A percentile compares a stretch with the other conserved stretches of the same genome.
These are phyloP conservation scores for Muricea muricata DNA, from an alignment of 92 coral and sea anemone species.

Conservation along the genomic window DNA sequence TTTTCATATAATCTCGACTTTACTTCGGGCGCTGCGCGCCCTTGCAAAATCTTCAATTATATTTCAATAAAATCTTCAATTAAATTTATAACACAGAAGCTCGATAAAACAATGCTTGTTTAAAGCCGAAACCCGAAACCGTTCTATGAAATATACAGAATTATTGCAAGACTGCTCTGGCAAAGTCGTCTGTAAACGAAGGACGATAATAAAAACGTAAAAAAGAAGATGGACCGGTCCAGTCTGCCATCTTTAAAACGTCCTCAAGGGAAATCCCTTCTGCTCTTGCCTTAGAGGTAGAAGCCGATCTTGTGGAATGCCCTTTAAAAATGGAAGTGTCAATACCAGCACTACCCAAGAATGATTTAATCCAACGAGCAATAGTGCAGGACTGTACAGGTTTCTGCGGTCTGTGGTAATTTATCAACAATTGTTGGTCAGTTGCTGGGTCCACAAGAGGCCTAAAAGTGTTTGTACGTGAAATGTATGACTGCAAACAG, in stretches of 20 bases:
- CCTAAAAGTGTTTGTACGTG: not conserved
- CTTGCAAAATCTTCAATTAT: not conserved
- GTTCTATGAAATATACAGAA: too few relatives aligned
- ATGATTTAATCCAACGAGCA: not conserved
- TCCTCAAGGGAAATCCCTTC: not conserved
- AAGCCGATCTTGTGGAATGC: not conserved
- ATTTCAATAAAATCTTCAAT: too few relatives aligned
- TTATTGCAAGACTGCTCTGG: not conserved
- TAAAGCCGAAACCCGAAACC: too few relatives aligned
- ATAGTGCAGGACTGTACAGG: not conserved
- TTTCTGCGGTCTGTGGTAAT: not conserved
- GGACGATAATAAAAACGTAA: conserved; percentile 2
- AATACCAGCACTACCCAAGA: not conserved
- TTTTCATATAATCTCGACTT: not conserved
- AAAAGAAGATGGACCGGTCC: not conserved
- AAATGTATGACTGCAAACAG: not conserved
- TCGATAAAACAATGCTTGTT: too few relatives aligned
- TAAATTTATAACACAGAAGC: too few relatives aligned
- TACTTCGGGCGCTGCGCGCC: not conserved
- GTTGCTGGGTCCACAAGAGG: not conserved
- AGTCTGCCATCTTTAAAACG: not conserved
- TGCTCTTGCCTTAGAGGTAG: not conserved
- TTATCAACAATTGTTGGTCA: not conserved
- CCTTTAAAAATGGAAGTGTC: not conserved
- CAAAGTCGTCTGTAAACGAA: not conserved